These are phyloP conservation scores for Rhagonycha fulva DNA, from an alignment of 2,888 invertebrate species.

Conservation along the genomic window DNA sequence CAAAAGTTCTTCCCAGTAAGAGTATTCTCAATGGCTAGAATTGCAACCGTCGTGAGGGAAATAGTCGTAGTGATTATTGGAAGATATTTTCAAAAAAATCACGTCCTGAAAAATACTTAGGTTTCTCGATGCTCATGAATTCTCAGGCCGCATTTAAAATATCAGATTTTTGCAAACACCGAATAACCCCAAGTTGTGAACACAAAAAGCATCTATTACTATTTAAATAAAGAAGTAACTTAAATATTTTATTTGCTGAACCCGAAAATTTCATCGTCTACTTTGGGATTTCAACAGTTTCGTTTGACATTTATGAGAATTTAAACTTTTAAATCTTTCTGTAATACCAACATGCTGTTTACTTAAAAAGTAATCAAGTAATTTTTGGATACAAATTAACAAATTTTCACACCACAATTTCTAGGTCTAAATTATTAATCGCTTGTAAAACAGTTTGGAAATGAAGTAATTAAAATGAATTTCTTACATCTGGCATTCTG, in stretches of 20 bases:
- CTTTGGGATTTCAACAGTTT: not conserved
- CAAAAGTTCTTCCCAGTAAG: too few relatives aligned
- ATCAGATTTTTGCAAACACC: not conserved
- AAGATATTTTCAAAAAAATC: not conserved
- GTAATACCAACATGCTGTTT: not conserved
- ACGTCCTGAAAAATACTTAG: not conserved
- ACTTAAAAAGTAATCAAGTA: not conserved
- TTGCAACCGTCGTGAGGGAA: too few relatives aligned
- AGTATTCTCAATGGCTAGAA: too few relatives aligned
- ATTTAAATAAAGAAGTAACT: not conserved
- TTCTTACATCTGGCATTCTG: not conserved
- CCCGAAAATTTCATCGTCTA: not conserved
- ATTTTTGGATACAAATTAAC: not conserved
- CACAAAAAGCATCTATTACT: not conserved
- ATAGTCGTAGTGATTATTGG: too few relatives aligned
- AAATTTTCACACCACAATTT: not conserved
- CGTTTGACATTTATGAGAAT: not conserved
- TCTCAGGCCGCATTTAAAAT: not conserved
- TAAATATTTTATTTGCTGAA: not conserved
- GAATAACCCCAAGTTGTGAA: not conserved
- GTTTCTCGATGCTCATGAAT: not conserved
- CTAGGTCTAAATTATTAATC: not conserved
- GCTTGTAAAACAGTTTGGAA: not conserved
- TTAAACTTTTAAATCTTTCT: not conserved
- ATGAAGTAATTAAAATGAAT: not conserved